Percentiles rank a stretch among this genome's conserved stretches.
Conservation (phyloP, 2,888 invertebrate species). For the Drosophila paramelanica region DNA sequence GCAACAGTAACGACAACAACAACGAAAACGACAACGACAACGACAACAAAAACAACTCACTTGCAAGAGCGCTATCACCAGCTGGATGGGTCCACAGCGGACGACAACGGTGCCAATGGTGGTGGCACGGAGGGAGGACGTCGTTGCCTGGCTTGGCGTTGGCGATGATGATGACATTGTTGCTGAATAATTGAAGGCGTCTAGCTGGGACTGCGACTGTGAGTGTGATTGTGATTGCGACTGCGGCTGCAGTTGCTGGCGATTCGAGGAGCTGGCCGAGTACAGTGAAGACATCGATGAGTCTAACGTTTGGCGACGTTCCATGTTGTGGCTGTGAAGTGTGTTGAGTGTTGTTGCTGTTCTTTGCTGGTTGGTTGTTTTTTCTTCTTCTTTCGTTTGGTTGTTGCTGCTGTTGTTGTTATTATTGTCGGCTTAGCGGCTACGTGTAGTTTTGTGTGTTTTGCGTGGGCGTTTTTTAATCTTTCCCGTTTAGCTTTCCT, state of each 20-base stretch:
- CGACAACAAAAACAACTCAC: conserved; percentile 86
- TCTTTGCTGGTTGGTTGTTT: conserved; percentile 23
- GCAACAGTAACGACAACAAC: conserved; percentile 4
- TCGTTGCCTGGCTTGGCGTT: conserved; percentile 74
- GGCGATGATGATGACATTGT: conserved; percentile 83
- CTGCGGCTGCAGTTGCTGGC: conserved; percentile 52
- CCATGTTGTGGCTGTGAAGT: conserved; percentile 54
- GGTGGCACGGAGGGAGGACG: conserved; percentile 87
- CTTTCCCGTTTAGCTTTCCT: conserved; percentile 69
- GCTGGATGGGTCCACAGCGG: conserved; percentile 93
- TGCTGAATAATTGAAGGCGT: conserved; percentile 80
- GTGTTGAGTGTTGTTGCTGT: conserved; percentile 38
- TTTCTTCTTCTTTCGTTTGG: conserved; percentile 25
- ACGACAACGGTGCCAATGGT: conserved; percentile 96
- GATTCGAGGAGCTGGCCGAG: conserved; percentile 76
- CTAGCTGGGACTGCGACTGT: conserved; percentile 68
- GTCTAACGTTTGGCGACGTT: conserved; percentile 82
- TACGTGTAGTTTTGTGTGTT: conserved; percentile 63
- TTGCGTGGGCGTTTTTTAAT: conserved; percentile 72
- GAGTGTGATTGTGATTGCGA: conserved; percentile 54
- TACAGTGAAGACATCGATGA: conserved; percentile 84
- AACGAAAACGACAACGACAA: not conserved
- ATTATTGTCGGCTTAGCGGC: conserved; percentile 63
- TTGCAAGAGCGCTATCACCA: conserved; percentile 94
- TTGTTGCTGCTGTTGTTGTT: conserved; percentile 37